Conservation (phyloP, 2,797 vertebrate genomes). For the Sebastes steindachneri region DNA sequence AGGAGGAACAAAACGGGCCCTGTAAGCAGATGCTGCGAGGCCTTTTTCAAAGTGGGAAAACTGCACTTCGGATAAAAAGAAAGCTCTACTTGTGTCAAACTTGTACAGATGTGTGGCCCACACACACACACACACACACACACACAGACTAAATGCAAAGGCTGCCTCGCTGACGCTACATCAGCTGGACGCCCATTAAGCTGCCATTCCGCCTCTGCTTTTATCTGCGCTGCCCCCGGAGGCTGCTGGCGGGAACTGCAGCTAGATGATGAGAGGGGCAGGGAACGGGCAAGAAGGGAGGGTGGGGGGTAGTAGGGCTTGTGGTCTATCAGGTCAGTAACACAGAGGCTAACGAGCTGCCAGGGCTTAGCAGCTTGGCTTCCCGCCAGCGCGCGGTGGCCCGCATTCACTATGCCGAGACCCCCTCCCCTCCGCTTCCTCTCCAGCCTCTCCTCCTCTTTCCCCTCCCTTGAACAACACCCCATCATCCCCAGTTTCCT, state of each 20-base stretch:
- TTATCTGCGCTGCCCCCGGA: conserved; percentile 46
- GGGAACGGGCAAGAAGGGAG: not conserved
- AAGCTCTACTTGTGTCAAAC: not conserved
- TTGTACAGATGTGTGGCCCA: conserved; percentile 10
- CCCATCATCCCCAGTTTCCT: conserved; percentile 17
- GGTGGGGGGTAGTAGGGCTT: conserved; percentile 53
- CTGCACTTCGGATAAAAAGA: not conserved
- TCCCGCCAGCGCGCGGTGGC: conserved; percentile 75
- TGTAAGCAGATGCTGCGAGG: conserved; percentile 3
- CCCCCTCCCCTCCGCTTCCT: conserved; percentile 11
- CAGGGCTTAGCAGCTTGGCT: conserved; percentile 85
- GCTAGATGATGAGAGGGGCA: not conserved
- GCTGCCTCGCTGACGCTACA: not conserved
- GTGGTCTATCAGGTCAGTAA: conserved; percentile 86
- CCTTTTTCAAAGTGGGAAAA: not conserved
- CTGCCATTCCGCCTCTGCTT: not conserved
- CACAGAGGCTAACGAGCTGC: conserved; percentile 86
- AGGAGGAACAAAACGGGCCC: not conserved
- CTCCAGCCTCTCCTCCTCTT: not conserved
- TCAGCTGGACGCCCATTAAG: conserved; percentile 9
- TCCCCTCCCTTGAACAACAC: conserved; percentile 13
- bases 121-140: not conserved
- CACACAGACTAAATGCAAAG: not conserved
- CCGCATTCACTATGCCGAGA: conserved; percentile 70
- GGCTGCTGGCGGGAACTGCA: conserved; percentile 32